phyloP scores from a whole-genome alignment of 1,140 invertebrate species.

The Atta cephalotes region DNA sequence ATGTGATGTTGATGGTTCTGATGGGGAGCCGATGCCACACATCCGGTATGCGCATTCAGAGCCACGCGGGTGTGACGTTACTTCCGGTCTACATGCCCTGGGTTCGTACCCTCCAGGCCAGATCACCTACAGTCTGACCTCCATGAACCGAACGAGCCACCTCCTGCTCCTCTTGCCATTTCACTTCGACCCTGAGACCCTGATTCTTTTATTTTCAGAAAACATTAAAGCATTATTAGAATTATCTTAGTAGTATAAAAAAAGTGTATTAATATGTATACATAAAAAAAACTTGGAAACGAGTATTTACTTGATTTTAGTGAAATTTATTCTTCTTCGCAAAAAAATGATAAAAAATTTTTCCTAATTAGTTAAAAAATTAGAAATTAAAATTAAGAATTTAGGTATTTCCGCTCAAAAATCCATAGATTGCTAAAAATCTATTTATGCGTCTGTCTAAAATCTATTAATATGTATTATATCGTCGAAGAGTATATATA shows the following conservation, averaged over 20 bases:
- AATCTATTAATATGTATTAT: slow-evolving; percentile 23
- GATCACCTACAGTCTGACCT: slow-evolving; percentile 78
- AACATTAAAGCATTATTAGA: not conserved
- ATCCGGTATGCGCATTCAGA: slow-evolving; percentile 87
- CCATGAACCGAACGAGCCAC: slow-evolving; percentile 74
- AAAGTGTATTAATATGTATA: not conserved
- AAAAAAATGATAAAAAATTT: not conserved
- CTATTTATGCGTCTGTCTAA: not conserved
- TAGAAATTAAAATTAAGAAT: not conserved
- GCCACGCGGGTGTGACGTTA: slow-evolving; percentile 86
- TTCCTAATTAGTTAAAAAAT: not conserved
- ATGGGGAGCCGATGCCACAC: slow-evolving; percentile 86
- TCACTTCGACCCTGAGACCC: slow-evolving; percentile 53
- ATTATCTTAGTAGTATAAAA: too few species aligned
- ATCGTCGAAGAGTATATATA: not conserved
- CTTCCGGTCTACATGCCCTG: slow-evolving; percentile 86
- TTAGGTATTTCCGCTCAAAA: not conserved
- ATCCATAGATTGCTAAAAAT: not conserved
- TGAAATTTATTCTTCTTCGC: not conserved
- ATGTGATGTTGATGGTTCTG: slow-evolving; percentile 85
- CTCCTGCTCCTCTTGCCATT: slow-evolving; percentile 60
- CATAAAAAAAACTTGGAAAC: not conserved
- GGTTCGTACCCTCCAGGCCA: slow-evolving; percentile 79
- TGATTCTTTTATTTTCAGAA: slow-evolving; percentile 29
- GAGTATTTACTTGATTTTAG: not conserved